These are phyloP conservation scores for Hypercompe scribonia DNA, from an alignment of 2,888 invertebrate species.

Conservation along the genomic window DNA sequence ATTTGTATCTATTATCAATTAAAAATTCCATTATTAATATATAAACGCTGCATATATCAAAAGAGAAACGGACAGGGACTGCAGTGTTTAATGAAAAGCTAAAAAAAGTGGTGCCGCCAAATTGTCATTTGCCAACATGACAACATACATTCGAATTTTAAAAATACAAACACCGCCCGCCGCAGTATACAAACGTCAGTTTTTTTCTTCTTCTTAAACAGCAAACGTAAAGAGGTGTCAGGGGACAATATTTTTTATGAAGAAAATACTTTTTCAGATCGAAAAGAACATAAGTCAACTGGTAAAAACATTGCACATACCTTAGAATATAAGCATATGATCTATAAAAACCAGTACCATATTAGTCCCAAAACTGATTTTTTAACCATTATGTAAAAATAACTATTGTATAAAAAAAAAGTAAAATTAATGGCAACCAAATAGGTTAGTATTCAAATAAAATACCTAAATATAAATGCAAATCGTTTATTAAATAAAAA, in stretches of 20 bases:
- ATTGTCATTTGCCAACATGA: neutral
- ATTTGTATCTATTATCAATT: neutral
- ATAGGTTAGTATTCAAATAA: neutral
- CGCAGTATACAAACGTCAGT: no score
- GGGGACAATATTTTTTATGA: no score
- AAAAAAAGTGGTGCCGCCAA: neutral
- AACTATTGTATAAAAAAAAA: neutral
- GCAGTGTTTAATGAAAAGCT: neutral
- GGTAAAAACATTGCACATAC: no score
- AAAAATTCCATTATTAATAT: neutral
- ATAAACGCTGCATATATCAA: neutral
- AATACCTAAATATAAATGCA: slow-evolving; percentile 8
- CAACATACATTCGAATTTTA: no score
- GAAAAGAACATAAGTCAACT: no score
- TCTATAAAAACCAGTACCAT: neutral
- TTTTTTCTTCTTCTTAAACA: neutral
- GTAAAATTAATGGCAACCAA: neutral
- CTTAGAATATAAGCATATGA: no score
- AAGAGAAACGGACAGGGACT: neutral
- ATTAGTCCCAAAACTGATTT: neutral
- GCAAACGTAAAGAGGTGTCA: neutral
- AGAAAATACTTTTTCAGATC: no score
- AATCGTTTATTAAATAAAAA: slow-evolving; percentile 18
- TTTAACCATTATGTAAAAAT: neutral
- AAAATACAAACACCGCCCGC: no score